phyloP scores from a whole-genome alignment of 2,113 vertebrate genomes.

The Promerops cafer region DNA sequence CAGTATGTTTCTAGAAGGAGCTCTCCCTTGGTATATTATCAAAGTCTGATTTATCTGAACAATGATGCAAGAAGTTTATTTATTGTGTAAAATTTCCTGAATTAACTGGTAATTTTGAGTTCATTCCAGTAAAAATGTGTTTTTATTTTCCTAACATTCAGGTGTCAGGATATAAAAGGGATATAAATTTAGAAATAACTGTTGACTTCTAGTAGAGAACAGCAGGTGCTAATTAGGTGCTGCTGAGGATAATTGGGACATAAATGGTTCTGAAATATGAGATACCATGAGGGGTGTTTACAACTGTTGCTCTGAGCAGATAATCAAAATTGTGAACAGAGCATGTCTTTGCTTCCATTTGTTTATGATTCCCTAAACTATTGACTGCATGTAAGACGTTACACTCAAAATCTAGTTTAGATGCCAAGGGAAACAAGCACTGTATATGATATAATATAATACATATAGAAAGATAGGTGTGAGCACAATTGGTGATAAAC shows the following conservation, averaged over 20 bases:
- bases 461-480: neutral
- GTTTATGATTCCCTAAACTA: neutral
- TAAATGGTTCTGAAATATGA: neutral
- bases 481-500: neutral
- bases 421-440: neutral
- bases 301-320: neutral
- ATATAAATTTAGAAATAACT: neutral
- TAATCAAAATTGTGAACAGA: neutral
- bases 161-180: neutral
- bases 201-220: neutral
- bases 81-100: neutral
- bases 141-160: neutral
- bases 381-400: neutral
- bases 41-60: neutral
- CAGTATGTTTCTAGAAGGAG: neutral
- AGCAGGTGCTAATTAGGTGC: neutral
- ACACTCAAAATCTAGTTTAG: neutral
- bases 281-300: neutral
- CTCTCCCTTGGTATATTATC: neutral
- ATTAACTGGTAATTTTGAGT: neutral
- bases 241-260: conserved; percentile 12
- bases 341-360: neutral
- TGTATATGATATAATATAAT: no score
- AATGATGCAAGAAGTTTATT: neutral
- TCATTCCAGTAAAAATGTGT: neutral